Evolutionary conservation across 2,113 vertebrate species (phyloP).

Genomic region (Pao palembangensis): DNA sequence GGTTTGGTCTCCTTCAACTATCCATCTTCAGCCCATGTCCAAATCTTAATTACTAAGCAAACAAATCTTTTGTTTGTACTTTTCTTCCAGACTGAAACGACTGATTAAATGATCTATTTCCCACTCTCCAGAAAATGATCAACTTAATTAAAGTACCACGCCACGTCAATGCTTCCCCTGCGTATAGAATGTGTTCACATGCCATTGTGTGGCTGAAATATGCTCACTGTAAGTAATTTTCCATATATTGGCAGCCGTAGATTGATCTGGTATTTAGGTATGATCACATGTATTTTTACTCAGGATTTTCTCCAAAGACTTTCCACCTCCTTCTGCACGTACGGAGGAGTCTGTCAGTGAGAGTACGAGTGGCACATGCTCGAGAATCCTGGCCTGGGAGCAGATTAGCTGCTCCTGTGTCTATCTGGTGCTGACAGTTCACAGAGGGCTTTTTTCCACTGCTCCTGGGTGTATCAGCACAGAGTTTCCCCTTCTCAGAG

Average conservation of each 20-base stretch:
- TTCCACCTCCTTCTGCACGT: conserved; percentile 34
- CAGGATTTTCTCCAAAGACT: conserved; percentile 62
- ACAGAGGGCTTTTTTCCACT: conserved; percentile 76
- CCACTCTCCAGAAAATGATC: conserved; percentile 67
- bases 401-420: conserved; percentile 68
- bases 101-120: conserved; percentile 65
- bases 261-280: conserved; percentile 45
- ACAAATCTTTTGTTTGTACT: conserved; percentile 67
- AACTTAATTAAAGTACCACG: conserved; percentile 57
- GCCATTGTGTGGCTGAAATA: conserved; percentile 28
- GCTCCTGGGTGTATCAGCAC: conserved; percentile 70
- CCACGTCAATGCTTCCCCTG: conserved; percentile 58
- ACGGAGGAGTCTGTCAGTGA: conserved; percentile 66
- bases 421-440: conserved; percentile 79
- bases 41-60: conserved; percentile 74
- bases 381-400: conserved; percentile 55
- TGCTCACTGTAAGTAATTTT: conserved; percentile 41
- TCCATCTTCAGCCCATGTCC: conserved; percentile 63
- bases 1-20: conserved; percentile 58
- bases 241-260: conserved; percentile 29
- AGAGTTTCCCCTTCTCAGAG: conserved; percentile 74
- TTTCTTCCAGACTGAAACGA: conserved; percentile 60
- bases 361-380: conserved; percentile 66
- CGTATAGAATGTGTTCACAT: conserved; percentile 46
- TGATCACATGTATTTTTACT: conserved; percentile 43